Base-by-base conservation (phyloP, 1,140 invertebrate genomes). In the Caenorhabditis briggsae region DNA sequence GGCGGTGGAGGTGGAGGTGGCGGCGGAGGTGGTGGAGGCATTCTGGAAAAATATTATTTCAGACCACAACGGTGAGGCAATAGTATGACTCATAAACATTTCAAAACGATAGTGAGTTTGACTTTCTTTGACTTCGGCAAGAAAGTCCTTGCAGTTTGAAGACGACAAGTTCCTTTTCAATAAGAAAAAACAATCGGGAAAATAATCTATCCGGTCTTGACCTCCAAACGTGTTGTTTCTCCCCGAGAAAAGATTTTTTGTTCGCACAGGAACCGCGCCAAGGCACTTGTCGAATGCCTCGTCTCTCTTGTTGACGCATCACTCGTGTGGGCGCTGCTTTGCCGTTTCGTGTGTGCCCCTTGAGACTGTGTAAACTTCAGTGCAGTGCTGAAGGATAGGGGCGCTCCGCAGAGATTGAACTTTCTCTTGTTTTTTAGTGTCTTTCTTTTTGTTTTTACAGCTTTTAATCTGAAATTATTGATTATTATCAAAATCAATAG, bases 201-300 rank as follows among this genome's bases (percentile, higher is more conserved):
- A 78, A 78, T 78, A 78, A 48, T 78, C 70, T 50, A 12, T 78
- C 70, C 70, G 46, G 70, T 78, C 70, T 46, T 70, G 64, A 14
- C 70, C 7, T 78, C 50, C 5, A 25, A 20, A 50, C 46, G 64
- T 70, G 64, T 78, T 46, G 20, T 50, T 78, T 11, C 46, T 50
- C n/a, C 46, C 46, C 46, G 53, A 50, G 23, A 78, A 18, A 78
- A 70, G 12, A 70, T 46, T 18, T 9, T 41, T n/a, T 18, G 33
- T n/a, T 11, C 20, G 18, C 46, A 12, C 70, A n/a, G 53, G 46
- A 78, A 12, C 8, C n/a, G 70, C 46, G 46, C 23, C 46, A 78
- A 78, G 46, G 20, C 20, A 25, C 59, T 23, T 25, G 14, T 9
- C 25, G 9, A 46, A 23, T 20, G 64, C 5, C 33, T 43, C 14